Evolutionary conservation across 2,888 invertebrate species (phyloP).

Genomic region (Azorinus chamasolen): DNA sequence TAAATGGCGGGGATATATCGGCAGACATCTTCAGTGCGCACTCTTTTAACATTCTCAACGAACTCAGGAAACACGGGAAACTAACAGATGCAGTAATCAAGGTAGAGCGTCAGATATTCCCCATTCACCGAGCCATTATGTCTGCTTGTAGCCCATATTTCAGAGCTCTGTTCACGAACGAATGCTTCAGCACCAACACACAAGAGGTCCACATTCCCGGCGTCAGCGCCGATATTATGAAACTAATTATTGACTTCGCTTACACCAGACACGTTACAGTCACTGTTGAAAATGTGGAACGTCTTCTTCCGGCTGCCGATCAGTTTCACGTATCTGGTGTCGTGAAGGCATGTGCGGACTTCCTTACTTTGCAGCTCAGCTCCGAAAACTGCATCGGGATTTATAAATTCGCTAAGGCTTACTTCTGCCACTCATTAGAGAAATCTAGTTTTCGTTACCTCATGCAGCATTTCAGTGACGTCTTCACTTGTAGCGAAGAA

Average conservation of each 20-base stretch:
- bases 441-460: constrained; percentile 90
- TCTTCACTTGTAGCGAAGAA: constrained; percentile 79
- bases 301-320: constrained; percentile 92
- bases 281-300: constrained; percentile 92
- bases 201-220: constrained; percentile 77
- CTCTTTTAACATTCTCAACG: constrained; percentile 93
- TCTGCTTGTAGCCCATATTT: constrained; percentile 95
- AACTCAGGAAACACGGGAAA: constrained; percentile 93
- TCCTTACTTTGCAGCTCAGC: constrained; percentile 90
- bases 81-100: constrained; percentile 95
- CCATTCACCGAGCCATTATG: constrained; percentile 90
- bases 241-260: constrained; percentile 93
- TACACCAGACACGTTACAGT: constrained; percentile 93
- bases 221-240: constrained; percentile 92
- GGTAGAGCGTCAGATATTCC: constrained; percentile 93
- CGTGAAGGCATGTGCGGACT: constrained; percentile 93
- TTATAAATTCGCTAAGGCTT: constrained; percentile 93
- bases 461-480: constrained; percentile 87
- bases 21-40: constrained; percentile 93
- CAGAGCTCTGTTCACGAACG: constrained; percentile 94
- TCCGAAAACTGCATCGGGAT: constrained; percentile 94
- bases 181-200: constrained; percentile 87
- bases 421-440: constrained; percentile 92
- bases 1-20: not conserved
- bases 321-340: constrained; percentile 95